A percentile compares a stretch with the other conserved stretches of the same genome.
Conservation (phyloP, 1,140 invertebrate species). For the Heliconius congener region DNA sequence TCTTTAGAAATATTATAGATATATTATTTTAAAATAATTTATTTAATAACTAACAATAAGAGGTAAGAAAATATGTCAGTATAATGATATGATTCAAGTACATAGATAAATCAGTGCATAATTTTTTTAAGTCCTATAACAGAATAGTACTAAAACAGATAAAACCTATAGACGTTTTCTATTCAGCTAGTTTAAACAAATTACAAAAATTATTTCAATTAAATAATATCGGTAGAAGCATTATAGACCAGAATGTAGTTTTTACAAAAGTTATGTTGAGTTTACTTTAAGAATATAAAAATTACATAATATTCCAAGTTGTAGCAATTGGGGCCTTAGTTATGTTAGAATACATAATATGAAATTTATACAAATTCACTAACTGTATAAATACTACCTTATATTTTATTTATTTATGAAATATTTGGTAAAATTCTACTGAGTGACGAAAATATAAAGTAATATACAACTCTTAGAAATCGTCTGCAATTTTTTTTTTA, state of each 20-base stretch:
- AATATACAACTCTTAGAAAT: too few species aligned
- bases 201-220: neutral
- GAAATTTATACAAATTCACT: too few species aligned
- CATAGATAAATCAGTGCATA: neutral
- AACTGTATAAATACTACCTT: too few species aligned
- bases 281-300: too few species aligned
- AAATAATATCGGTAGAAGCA: too few species aligned
- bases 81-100: neutral
- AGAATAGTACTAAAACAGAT: neutral
- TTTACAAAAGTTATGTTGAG: too few species aligned
- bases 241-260: too few species aligned
- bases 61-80: neutral
- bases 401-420: too few species aligned
- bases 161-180: neutral
- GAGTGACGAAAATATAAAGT: too few species aligned
- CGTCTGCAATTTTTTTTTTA: too few species aligned
- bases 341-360: neutral
- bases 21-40: constrained; percentile 2
- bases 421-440: too few species aligned
- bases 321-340: neutral
- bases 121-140: neutral
- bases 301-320: neutral
- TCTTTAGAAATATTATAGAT: neutral
- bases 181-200: neutral
- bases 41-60: neutral